phyloP scores from a whole-genome alignment of 2,113 vertebrate species.

The Phalacrocorax carbo region DNA sequence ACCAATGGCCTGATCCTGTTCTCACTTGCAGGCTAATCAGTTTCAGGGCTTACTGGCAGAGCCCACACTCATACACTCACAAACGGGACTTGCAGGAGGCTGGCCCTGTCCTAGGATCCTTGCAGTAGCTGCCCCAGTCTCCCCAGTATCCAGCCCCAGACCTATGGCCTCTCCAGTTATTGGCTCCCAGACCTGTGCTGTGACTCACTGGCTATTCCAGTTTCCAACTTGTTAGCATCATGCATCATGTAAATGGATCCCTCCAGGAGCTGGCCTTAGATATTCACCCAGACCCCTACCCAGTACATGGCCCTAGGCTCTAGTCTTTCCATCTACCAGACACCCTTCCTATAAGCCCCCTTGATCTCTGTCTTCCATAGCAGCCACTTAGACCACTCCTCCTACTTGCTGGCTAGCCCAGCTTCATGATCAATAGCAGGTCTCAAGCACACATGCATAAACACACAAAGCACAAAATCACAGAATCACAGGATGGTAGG shows the following conservation, averaged over 20 bases:
- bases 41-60: background rate
- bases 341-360: fast-evolving
- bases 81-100: background rate
- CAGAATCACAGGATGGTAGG: no score
- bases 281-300: background rate
- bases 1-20: background rate
- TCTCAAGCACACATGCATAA: background rate
- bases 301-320: background rate
- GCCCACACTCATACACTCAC: no score
- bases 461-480: background rate
- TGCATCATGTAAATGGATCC: background rate
- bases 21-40: background rate
- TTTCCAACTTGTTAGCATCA: background rate
- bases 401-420: background rate
- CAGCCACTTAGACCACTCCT: background rate
- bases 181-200: background rate
- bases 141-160: background rate
- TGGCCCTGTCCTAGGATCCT: background rate
- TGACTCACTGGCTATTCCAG: background rate
- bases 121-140: background rate
- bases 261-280: background rate
- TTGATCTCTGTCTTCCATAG: background rate
- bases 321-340: background rate
- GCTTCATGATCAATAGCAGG: background rate
- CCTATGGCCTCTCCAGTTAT: background rate